Percentiles rank a stretch among this genome's conserved stretches.
These are phyloP conservation scores for Phacellophora camtschatica DNA, from an alignment of 30 jellyfish, hydroid and myxozoan species.

Conservation along the genomic window DNA sequence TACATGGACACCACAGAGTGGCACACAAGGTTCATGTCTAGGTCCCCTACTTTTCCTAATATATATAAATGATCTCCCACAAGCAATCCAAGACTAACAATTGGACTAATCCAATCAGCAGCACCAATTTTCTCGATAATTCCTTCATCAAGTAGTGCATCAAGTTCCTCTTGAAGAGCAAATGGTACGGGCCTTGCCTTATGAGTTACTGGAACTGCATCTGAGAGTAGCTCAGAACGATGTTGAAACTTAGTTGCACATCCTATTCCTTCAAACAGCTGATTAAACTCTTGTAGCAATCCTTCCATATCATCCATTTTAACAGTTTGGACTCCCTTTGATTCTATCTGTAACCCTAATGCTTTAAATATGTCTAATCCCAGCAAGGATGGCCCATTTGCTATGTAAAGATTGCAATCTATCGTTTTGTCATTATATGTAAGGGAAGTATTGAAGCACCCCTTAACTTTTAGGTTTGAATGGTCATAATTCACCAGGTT, in stretches of 20 bases:
- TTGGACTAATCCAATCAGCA: not conserved
- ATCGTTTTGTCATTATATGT: not conserved
- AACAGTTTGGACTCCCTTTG: not conserved
- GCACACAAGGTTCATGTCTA: no score
- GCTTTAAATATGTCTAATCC: conserved; percentile 7
- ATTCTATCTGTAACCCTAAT: not conserved
- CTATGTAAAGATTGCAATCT: conserved; percentile 24
- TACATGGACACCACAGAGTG: no score
- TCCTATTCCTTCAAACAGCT: conserved; percentile 13
- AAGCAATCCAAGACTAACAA: no score
- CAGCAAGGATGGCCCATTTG: conserved; percentile 22
- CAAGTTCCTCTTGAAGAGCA: conserved; percentile 27
- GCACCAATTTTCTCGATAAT: conserved; percentile 1
- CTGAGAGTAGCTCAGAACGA: conserved; percentile 22
- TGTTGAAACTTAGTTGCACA: conserved; percentile 24
- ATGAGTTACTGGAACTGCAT: conserved; percentile 25
- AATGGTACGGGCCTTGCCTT: conserved; percentile 15
- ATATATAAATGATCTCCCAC: no score
- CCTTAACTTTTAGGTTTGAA: not conserved
- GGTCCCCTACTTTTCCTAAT: no score
- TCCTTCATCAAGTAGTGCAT: conserved; percentile 18
- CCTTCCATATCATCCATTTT: conserved; percentile 9
- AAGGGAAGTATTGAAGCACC: conserved; percentile 17
- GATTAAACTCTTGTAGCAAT: not conserved
- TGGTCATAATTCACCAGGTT: not conserved